Evolutionary conservation across 2,113 vertebrate genomes (phyloP), one percentile per base, ranked within the genome.

Genomic region (Saccopteryx leptura): DNA sequence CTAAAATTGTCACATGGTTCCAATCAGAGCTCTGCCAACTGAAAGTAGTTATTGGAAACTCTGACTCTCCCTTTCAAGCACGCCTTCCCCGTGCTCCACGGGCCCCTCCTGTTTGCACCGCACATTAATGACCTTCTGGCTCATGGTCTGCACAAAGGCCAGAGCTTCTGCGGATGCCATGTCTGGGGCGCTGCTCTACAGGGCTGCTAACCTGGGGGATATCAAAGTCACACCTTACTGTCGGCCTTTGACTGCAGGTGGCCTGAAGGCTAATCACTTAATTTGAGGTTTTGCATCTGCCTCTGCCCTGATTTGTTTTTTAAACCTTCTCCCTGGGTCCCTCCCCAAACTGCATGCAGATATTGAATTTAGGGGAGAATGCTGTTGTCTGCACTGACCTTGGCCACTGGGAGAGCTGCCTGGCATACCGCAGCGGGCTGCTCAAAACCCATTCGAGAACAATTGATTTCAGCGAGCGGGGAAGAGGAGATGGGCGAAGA

Each of bases 1-100:
- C 98, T 98, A 97, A 95, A 98, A 98, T 96, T 93, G 98, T 98
- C 98, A 98, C 98, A 98, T 98, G 98, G 98, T 98, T 98, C 98
- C 97, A 98, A 98, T 98, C 98, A 98, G 92, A 91, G 78, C 79
- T 95, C 97, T 98, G 98, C 98, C 98, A 98, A 52, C 97, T 97
- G 98, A 96, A 95, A 98, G 98, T 26, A 97, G 98, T 97, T 98
- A 96, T 31, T 98, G 98, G 98, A 99, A 99, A 98, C 90, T 98
- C 97, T 98, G 98, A 98, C 88, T 98, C 95, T 97, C 95, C 89
- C 97, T 97, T 97, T 96, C 95, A 18, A 1, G 88, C 71, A 2
- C 1, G 88, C 79, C 9, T 79, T 68, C 24, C 5, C 78, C 1
- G 0, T 72, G 95, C 94, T 97, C 90, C 66, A 0, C 2, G 0